These are phyloP conservation scores for Coendou prehensilis DNA, from an alignment of 2,797 vertebrate species.

Conservation along the genomic window DNA sequence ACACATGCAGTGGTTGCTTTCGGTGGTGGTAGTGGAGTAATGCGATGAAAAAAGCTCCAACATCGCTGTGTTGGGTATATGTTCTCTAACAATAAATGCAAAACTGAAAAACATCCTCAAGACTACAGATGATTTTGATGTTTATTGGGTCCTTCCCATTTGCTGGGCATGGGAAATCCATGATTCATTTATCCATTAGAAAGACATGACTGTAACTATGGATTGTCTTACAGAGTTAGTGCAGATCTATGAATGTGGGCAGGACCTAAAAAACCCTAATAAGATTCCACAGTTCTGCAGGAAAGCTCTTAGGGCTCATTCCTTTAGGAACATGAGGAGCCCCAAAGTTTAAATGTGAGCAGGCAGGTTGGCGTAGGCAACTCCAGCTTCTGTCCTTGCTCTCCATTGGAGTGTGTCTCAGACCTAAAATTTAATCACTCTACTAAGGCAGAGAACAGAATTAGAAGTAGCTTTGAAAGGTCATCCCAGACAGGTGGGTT, in stretches of 20 bases:
- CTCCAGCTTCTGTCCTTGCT: not conserved
- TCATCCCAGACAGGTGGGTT: constrained; percentile 75
- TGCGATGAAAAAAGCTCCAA: not conserved
- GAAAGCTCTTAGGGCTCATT: not conserved
- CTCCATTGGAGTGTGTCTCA: not conserved
- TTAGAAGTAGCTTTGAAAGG: constrained; percentile 80
- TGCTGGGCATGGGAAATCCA: not conserved
- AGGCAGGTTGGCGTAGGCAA: not conserved
- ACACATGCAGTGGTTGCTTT: not conserved
- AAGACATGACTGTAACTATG: not conserved
- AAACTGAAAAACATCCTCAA: not conserved
- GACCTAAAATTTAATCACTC: constrained; percentile 72
- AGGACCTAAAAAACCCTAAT: not conserved
- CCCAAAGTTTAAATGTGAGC: not conserved
- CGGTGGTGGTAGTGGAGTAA: not conserved
- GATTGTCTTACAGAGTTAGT: not conserved
- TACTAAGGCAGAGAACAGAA: constrained; percentile 69
- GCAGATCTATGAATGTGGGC: not conserved
- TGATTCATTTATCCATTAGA: not conserved
- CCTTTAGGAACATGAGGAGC: not conserved
- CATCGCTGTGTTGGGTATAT: not conserved
- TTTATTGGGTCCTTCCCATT: not conserved
- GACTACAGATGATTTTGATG: not conserved
- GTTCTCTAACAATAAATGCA: constrained; percentile 8
- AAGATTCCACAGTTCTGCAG: not conserved